These are phyloP conservation scores for Anguilla marmorata DNA, from an alignment of 2,797 vertebrate species.

Conservation along the genomic window DNA sequence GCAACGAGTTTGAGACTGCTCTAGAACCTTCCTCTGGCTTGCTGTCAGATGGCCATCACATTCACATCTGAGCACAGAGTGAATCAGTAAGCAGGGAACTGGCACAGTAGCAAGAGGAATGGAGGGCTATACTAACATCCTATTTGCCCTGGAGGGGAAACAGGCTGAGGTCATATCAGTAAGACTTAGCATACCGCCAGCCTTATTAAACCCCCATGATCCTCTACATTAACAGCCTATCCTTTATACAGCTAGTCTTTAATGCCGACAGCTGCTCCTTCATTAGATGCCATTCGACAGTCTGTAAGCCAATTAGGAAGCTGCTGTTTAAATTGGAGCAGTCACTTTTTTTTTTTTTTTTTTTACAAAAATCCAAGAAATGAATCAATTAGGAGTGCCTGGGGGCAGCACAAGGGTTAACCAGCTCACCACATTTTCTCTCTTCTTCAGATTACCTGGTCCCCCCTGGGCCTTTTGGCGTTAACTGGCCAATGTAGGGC, in stretches of 20 bases:
- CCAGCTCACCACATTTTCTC: constrained; percentile 7
- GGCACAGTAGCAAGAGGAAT: not conserved
- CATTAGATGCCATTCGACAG: constrained; percentile 57
- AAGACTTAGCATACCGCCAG: not conserved
- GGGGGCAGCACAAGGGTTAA: constrained; percentile 34
- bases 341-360: constrained; percentile 29
- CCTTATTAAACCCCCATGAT: not conserved
- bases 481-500: not conserved
- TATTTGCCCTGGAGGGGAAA: not conserved
- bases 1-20: not conserved
- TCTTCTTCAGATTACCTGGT: not conserved
- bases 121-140: not conserved
- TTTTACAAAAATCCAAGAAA: constrained; percentile 43
- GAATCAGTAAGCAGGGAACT: not conserved
- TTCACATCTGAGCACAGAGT: not conserved
- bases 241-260: constrained; percentile 31
- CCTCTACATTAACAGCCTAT: constrained; percentile 4
- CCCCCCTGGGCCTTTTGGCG: not conserved
- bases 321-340: constrained; percentile 54
- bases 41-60: not conserved
- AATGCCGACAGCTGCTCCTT: constrained; percentile 49
- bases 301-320: constrained; percentile 57
- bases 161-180: not conserved
- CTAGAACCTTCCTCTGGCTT: not conserved
- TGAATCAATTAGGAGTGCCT: constrained; percentile 49